Evolutionary conservation across 2,797 vertebrate species (phyloP).

Genomic region (Onychomys leucogaster): DNA sequence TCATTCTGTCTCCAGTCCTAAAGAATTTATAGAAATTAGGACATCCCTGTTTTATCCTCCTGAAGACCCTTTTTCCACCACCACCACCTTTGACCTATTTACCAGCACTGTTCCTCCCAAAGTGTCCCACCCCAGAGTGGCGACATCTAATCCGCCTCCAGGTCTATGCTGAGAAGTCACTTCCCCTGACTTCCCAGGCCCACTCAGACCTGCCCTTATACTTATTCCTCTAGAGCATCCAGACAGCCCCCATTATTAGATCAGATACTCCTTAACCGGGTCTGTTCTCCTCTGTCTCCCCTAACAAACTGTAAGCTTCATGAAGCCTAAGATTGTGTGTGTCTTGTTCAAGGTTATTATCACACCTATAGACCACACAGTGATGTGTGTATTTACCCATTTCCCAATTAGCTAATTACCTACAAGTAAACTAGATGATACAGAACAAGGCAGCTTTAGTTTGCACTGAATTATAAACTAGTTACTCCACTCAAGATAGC

Average conservation of each 20-base stretch:
- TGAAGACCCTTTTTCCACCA: background rate
- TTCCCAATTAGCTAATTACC: slow-evolving; percentile 45
- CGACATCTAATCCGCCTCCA: background rate
- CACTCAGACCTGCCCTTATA: background rate
- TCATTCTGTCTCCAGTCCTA: background rate
- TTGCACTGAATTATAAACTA: slow-evolving; percentile 59
- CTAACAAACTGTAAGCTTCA: background rate
- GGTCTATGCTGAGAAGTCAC: background rate
- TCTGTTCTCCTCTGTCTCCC: slow-evolving; percentile 12
- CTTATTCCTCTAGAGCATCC: background rate
- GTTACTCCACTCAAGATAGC: slow-evolving; percentile 37
- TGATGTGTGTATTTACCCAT: slow-evolving; percentile 22
- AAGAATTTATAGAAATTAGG: slow-evolving; percentile 3
- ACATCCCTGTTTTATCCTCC: background rate
- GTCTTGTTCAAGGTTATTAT: slow-evolving; percentile 17
- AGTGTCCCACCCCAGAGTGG: background rate
- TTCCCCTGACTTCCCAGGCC: background rate
- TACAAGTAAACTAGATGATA: slow-evolving; percentile 41
- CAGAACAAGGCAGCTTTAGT: slow-evolving; percentile 23
- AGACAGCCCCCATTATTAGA: background rate
- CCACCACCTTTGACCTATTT: background rate
- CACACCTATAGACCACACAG: background rate
- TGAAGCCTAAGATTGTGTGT: background rate
- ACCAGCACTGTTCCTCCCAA: background rate
- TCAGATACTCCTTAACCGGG: background rate